Evolutionary conservation across 2,888 invertebrate genomes (phyloP), one percentile per base, ranked within the genome.

Genomic region (Hypolimnas misippus): DNA sequence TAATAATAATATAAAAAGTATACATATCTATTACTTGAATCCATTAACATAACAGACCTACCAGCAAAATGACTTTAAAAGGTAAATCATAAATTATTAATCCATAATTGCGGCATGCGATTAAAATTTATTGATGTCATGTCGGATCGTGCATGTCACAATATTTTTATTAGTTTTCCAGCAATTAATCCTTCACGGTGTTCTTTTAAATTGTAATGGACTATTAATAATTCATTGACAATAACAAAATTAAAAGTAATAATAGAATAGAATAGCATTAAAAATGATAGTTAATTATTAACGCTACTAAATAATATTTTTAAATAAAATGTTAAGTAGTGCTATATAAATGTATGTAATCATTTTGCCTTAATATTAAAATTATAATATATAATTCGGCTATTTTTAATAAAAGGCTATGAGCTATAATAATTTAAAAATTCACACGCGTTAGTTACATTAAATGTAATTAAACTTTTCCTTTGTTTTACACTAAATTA

Each of bases 51-150:
- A 21, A 21, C n/a, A 25, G 29, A 49, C 59, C 53, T 53, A 53
- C 59, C 44, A 33, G 52, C 16, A 21, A 59, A 55, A 60, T 61
- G 16, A 21, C 60, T 61, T 53, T 64, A 57, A 64, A 44, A 25
- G 60, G 64, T 50, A 42, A 53, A 52, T 61, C 49, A 64, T 64
- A 64, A 64, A 64, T 64, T 46, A 53, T 64, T 57, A 42, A 64
- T 64, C 19, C 31, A 31, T 52, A 60, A 64, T 64, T 60, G 60
- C 49, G 53, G 31, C 31, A 57, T 61, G 49, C 53, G 33, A 61
- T 64, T 64, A 57, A 40, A 64, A 64, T 64, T 64, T 57, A 59
- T 63, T 33, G 58, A 59, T 59, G 59, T 59, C 53, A 59, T 59
- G 53, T 59, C 59, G 53, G 25, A 16, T 46, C 25, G 42, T 33